phyloP scores from a whole-genome alignment of 2,888 invertebrate species.

The Sinodicranocentrus sp. region DNA sequence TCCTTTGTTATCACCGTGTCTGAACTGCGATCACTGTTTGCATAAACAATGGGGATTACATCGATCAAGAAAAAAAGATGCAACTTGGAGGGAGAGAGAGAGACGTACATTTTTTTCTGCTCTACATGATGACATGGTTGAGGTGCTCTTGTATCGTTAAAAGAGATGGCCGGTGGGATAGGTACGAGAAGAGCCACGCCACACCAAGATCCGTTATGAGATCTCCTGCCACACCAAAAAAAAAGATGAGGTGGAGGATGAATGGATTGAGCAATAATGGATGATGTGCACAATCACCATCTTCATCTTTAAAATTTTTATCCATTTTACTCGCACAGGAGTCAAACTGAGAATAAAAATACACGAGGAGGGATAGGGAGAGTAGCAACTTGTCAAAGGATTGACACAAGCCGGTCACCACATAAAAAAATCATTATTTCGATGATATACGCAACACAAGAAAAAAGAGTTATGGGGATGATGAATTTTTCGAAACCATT shows the following conservation, averaged over 20 bases:
- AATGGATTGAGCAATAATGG: slow-evolving; percentile 16
- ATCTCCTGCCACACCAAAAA: slow-evolving; percentile 34
- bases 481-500: slow-evolving; percentile 58
- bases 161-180: neutral
- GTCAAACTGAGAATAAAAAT: neutral
- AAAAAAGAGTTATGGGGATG: slow-evolving; percentile 50
- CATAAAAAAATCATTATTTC: neutral
- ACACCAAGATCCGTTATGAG: neutral
- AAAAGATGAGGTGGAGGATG: slow-evolving; percentile 6
- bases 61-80: neutral
- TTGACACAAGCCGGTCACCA: slow-evolving; percentile 62
- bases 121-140: slow-evolving; percentile 56
- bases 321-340: neutral
- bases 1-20: neutral
- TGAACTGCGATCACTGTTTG: slow-evolving; percentile 10
- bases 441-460: slow-evolving; percentile 9
- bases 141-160: slow-evolving; percentile 2
- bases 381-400: slow-evolving; percentile 65
- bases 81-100: neutral
- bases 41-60: neutral
- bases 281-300: neutral
- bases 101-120: slow-evolving; percentile 32
- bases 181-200: slow-evolving; percentile 41
- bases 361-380: too few species aligned
- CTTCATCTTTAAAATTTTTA: slow-evolving; percentile 11